These are phyloP conservation scores for Taphrorychus bicolor DNA, from an alignment of 2,888 invertebrate species.

Conservation along the genomic window DNA sequence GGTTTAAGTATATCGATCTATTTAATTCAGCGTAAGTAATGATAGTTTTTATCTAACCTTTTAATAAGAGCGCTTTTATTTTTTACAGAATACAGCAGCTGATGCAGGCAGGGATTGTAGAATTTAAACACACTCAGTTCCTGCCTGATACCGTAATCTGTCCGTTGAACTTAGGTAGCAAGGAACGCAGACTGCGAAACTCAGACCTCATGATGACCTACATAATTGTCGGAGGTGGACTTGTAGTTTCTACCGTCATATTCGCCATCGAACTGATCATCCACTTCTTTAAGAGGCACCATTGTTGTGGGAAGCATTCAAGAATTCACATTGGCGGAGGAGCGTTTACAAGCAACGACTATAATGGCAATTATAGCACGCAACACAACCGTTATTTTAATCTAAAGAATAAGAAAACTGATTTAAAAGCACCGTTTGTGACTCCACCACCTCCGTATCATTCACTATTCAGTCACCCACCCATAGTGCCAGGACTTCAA, in stretches of 20 bases:
- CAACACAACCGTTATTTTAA: neutral
- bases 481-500: constrained; percentile 43
- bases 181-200: constrained; percentile 78
- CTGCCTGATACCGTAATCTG: constrained; percentile 81
- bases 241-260: constrained; percentile 68
- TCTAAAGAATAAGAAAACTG: neutral
- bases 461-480: constrained; percentile 60
- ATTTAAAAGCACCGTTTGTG: constrained; percentile 28
- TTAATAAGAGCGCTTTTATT: neutral
- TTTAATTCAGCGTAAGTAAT: constrained; percentile 74
- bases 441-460: constrained; percentile 73
- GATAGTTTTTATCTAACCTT: neutral
- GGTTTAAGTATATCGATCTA: constrained; percentile 66
- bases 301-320: constrained; percentile 10
- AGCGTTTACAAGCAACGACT: neutral
- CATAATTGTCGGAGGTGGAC: constrained; percentile 74
- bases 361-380: neutral
- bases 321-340: neutral
- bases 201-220: constrained; percentile 83
- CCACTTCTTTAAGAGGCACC: constrained; percentile 12
- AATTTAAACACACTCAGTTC: constrained; percentile 67
- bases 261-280: constrained; percentile 70
- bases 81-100: constrained; percentile 68
- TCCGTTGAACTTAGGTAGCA: constrained; percentile 80
- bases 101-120: constrained; percentile 79